Conservation (phyloP, 2,888 invertebrate genomes). For the Drosophila kambysellisi region DNA sequence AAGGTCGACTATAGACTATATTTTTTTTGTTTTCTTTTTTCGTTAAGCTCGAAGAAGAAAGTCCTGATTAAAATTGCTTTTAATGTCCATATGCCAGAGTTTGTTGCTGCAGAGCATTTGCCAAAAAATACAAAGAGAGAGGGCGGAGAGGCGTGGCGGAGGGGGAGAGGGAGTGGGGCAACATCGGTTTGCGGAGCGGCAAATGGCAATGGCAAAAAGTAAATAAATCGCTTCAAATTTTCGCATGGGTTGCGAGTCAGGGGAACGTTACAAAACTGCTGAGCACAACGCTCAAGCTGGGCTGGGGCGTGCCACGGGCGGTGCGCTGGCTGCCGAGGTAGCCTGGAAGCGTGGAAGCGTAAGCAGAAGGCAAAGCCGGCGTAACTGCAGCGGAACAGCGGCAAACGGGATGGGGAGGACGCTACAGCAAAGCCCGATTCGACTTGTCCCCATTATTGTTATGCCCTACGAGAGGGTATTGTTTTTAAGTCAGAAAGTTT, state of each 20-base stretch:
- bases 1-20: background rate
- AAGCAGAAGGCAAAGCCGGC: slow-evolving; percentile 49
- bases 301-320: slow-evolving; percentile 16
- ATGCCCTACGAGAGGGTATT: background rate
- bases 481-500: background rate
- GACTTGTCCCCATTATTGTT: slow-evolving; percentile 43
- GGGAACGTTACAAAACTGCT: slow-evolving; percentile 65
- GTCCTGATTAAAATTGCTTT: slow-evolving; percentile 41
- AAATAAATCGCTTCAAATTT: slow-evolving; percentile 78
- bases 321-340: background rate
- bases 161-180: background rate
- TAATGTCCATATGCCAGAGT: slow-evolving; percentile 67
- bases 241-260: slow-evolving; percentile 72
- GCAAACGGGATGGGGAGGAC: slow-evolving; percentile 1
- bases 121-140: slow-evolving; percentile 30
- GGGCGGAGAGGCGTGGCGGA: background rate
- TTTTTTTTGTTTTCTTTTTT: background rate
- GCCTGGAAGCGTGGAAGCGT: slow-evolving; percentile 52
- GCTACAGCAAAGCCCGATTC: slow-evolving; percentile 17
- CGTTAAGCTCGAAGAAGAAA: slow-evolving; percentile 4
- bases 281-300: slow-evolving; percentile 65
- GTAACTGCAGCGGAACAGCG: slow-evolving; percentile 47
- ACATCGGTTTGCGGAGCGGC: slow-evolving; percentile 29
- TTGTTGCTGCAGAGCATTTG: slow-evolving; percentile 69
- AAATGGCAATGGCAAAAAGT: slow-evolving; percentile 66